Evolutionary conservation across 2,888 invertebrate species (phyloP), one percentile per base, ranked within the genome.

Genomic region (Drosophila tanythrix): DNA sequence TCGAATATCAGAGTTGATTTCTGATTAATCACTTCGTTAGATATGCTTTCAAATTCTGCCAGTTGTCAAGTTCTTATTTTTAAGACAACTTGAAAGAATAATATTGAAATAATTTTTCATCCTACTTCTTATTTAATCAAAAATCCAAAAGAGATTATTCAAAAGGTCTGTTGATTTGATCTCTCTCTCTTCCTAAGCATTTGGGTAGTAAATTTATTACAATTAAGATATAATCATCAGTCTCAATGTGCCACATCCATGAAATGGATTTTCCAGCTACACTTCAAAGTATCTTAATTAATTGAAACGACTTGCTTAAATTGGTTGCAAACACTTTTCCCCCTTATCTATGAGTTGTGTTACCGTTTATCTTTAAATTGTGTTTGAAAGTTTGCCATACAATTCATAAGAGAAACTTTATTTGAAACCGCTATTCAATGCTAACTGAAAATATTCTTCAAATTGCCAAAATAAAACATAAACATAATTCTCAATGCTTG

Each of bases 281-380:
- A 35, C 48, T 50, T 50, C 48, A 25, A 50, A 64, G 48, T 64
- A 61, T 31, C 31, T 64, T 64, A 48, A 64, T 64, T 64, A 55
- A 55, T 55, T 29, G 15, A 57, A 57, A 13, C 27, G 29, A 40
- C 56, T 38, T 40, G 29, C 40, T 57, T 38, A 51, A 65, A 63
- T 33, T 43, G 25, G 31, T 51, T 65, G 50, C 35, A 40, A 51
- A n/a, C 63, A 21, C 27, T 65, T 63, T 65, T 65, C 51, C 31
- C 50, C 63, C 15, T 38, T 62, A 62, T 62, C 46, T 58, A 8
- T n/a, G 31, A 3, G 7, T 21, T 25, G 62, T 18, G 62, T 21
- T 46, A 36, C 13, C n/a, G 15, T 61, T 61, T 48, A 64, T 50
- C 63, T 50, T 2, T 38, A 31, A 31, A 25, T 62, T 62, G 31